Percentiles rank a stretch among this genome's conserved stretches.
phyloP scores from a whole-genome alignment of 2,888 invertebrate genomes.

The Phytoseiulus persimilis region DNA sequence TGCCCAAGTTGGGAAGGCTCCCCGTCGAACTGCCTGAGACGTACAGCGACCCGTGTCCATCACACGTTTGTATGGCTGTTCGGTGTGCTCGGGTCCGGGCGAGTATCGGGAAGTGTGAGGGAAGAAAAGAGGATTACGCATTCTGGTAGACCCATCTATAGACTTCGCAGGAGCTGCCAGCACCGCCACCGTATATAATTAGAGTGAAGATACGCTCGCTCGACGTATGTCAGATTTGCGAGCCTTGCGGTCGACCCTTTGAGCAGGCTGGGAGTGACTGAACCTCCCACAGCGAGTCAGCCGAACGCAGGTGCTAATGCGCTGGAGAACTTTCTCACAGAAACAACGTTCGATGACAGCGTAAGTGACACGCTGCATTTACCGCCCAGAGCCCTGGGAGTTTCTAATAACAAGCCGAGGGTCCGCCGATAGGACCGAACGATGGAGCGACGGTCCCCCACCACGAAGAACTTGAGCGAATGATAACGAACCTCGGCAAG shows the following conservation, averaged over 20 bases:
- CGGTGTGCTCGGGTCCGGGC: too few species aligned
- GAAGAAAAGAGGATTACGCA: not conserved
- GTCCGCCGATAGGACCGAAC: not conserved
- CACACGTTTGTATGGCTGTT: not conserved
- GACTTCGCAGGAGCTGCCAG: not conserved
- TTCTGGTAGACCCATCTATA: not conserved
- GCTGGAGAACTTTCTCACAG: not conserved
- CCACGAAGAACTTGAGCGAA: not conserved
- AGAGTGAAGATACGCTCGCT: not conserved
- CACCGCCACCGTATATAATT: not conserved
- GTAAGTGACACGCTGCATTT: slow-evolving; percentile 5
- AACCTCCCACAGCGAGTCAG: not conserved
- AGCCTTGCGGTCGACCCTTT: not conserved
- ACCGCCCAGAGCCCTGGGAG: not conserved
- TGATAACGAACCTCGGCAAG: not conserved
- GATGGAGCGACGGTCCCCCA: not conserved
- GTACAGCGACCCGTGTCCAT: not conserved
- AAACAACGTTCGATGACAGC: slow-evolving; percentile 5
- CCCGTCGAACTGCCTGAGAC: not conserved
- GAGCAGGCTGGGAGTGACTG: not conserved
- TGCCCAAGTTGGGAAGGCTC: not conserved
- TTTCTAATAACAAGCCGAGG: not conserved
- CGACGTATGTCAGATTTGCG: not conserved
- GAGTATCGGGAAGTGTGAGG: not conserved
- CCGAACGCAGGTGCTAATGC: not conserved